Evolutionary conservation across 2,797 vertebrate genomes (phyloP), one percentile per base, ranked within the genome.

Genomic region (Phrynocephalus vlangalii): DNA sequence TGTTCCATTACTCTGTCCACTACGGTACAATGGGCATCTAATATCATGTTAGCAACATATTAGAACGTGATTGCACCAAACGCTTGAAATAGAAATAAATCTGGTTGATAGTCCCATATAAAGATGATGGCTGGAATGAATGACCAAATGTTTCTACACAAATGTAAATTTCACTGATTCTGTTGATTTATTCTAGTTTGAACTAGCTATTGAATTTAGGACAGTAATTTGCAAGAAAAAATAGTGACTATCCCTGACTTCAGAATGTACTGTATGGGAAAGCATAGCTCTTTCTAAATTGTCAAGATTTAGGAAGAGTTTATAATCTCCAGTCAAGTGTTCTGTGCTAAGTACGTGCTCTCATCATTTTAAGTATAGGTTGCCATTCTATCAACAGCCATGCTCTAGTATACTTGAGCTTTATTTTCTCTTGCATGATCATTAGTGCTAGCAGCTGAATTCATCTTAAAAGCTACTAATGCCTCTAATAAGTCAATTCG

Each of bases 381-480:
- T 80, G 50, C 1, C 52, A 83, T 87, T 84, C 48, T 9, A 50
- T 63, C 83, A 30, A 33, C 76, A 56, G 52, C 26, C 86, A 30
- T 33, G 44, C 33, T 72, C 1, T 26, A 75, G 2, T 0, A 0
- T 83, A 5, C 80, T 76, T 67, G 50, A 75, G 48, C 81, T 20
- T 78, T 38, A 38, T 84, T 79, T 72, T 63, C 56, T 80, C 76
- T 80, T 88, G 52, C 82, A 52, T 80, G 22, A 26, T 79, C 38
- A 88, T 88, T 88, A 84, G 33, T 63, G 30, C 76, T 88, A 73
- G 52, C 66, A 6, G 67, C 50, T 63, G 78, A 79, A 13, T 30
- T 18, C 52, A 71, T 86, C 82, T 82, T 66, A 66, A 90, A 92
- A 91, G 7, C 73, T 85, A 3, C 73, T 38, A 63, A 20, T 13